Base-by-base conservation (phyloP, 2,113 vertebrate species). In the Spea multiplicata region DNA sequence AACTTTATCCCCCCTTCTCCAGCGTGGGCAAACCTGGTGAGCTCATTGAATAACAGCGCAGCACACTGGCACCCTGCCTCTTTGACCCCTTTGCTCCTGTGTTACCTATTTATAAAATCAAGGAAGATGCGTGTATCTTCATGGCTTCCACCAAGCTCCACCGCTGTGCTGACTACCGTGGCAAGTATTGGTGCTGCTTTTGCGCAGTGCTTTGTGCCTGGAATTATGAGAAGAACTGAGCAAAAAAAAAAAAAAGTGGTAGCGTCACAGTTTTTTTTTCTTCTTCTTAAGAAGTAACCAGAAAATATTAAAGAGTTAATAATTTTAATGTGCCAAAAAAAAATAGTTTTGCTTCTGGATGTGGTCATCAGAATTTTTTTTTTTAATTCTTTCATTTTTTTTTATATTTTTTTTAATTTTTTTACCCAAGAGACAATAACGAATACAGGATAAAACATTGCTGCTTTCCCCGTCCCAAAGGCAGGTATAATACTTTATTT, bases 11-110 rank as follows among this genome's bases (percentile, higher is more conserved):
- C 68, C 57, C 69, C 62, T 65, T 76, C 66, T 66, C 75, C 81
- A 1, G 71, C 53, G 66, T 85, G 86, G 88, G 85, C 90, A 90
- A 89, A 86, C 50, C 71, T 85, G 85, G 86, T 91, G 93, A 93
- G 93, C 88, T 91, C 92, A 90, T 90, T 91, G 87, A 89, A 89
- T 91, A 90, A 83, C 84, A 90, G 86, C 88, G 90, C 89, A 93
- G 92, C 90, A 92, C 90, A 86, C 91, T 95, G 94, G 93, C 92
- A 92, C 87, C 84, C 81, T 92, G 90, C 88, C 88, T 90, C 88
- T 86, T 8, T 86, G 82, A 86, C 86, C 91, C 88, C 90, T 92
- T 90, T 91, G 87, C 87, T 92, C 89, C 86, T 89, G 81, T 88
- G 85, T 82, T 83, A 82, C 84, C 88, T 89, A 80, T 89, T 90